Evolutionary conservation across 2,113 vertebrate genomes (phyloP), one percentile per base, ranked within the genome.

Genomic region (Rhagologus leucostigma): DNA sequence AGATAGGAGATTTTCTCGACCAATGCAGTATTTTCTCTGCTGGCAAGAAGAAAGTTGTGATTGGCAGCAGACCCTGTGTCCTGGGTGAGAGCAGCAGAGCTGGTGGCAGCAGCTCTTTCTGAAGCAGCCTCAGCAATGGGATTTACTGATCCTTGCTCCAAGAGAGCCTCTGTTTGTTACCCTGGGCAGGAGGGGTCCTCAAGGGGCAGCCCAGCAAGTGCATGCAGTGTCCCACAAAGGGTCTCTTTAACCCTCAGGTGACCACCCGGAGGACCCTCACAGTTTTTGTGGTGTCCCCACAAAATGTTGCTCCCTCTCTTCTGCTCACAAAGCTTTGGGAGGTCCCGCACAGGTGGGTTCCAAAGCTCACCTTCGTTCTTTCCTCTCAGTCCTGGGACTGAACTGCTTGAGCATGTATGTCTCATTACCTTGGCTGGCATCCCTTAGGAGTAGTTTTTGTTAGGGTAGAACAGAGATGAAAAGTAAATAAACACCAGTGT

Each of bases 381-480:
- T 32, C 35, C 30, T 29, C 21, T 70, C 52, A 32, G 37, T 10
- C 39, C 27, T 29, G 35, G 41, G 16, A 29, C 16, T 24, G 49
- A 27, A 6, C 22, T 83, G 19, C 11, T 9, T 4, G 44, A 59
- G 9, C 69, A 7, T 6, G n/a, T 47, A 4, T 0, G 0, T 22
- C 20, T 50, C 23, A 3, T 10, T 19, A 5, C 46, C 16, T 44
- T 29, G 50, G 6, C 33, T 50, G 50, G 35, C 9, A 4, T 57
- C 47, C 24, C 47, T 62, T 32, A 22, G 35, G 62, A 44, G 10
- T 7, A 33, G 50, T 3, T 95, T 90, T 77, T 57, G 32, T 49
- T 18, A 23, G 37, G 33, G 16, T n/a, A 39, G 47, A 63, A n/a
- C 23, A 47, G 59, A 62, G 55, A 30, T 53, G 27, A 46, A 55